Base-by-base conservation (phyloP, 2,113 vertebrate genomes). In the Atlantisia rogersi region DNA sequence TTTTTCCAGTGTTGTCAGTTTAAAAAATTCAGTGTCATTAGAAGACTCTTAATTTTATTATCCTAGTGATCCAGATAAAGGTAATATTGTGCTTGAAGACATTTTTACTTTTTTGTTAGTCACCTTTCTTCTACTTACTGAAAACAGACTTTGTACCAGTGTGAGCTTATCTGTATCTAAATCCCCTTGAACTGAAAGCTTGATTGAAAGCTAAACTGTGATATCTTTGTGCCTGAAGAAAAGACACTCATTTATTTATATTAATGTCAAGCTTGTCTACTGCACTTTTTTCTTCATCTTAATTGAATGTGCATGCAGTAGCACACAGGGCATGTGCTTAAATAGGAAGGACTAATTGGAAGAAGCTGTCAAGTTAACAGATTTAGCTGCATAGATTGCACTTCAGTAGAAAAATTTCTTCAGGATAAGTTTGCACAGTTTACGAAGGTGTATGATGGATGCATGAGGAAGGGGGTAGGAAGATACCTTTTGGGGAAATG, bases 351-450 rank as follows among this genome's bases (percentile, higher is more conserved):
- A 74, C 82, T 94, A 97, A 97, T 94, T 88, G 70, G 89, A 89
- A 88, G 62, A 92, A 94, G 25, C 86, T 88, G 82, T 95, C 90
- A 82, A 63, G 50, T 91, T 97, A 96, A 82, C 71, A 81, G 62
- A 86, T 86, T 94, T 90, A 92, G 70, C 32, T 93, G 56, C 58
- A 93, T 91, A 96, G 77, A 92, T 68, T 93, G 76, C 8, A 70
- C 40, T 74, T 96, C 39, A 50, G 13, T 37, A 67, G 46, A 88
- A 93, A 94, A 74, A 83, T 77, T 87, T 86, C 58, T 76, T 69
- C 6, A 19, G 80, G 75, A 84, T 79, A 91, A 68, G 42, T 59
- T 42, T 71, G 4, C 31, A 86, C 71, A 32, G 9, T 76, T 96
- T 92, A 63, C 93, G 58, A 93, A 71, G 21, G 71, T 2, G 1